Evolutionary conservation across 2,797 vertebrate species (phyloP).

Genomic region (Scomberomorus guttatus): DNA sequence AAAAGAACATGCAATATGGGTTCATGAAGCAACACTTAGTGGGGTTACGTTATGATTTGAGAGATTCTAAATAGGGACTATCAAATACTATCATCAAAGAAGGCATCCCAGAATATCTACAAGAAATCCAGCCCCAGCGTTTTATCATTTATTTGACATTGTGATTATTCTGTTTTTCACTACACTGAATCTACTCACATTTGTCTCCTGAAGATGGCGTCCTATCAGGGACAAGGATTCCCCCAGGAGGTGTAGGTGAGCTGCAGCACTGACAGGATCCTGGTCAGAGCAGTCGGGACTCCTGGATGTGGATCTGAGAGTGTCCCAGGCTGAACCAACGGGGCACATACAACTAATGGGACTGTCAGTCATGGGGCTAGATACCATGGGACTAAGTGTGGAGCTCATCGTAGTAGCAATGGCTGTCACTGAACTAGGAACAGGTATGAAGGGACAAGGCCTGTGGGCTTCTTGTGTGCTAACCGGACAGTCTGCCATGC

Average conservation of each 20-base stretch:
- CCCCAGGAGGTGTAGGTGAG: constrained; percentile 95
- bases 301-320: constrained; percentile 83
- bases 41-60: neutral
- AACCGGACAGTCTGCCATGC: neutral
- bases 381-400: neutral
- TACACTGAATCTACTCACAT: constrained; percentile 81
- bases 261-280: constrained; percentile 92
- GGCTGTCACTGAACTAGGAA: constrained; percentile 2
- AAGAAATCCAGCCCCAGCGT: neutral
- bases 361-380: constrained; percentile 11
- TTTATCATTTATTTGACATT: neutral
- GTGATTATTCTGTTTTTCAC: neutral
- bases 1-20: neutral
- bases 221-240: constrained; percentile 96
- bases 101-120: neutral
- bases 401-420: neutral
- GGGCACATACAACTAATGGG: constrained; percentile 20
- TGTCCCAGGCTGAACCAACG: constrained; percentile 58
- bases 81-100: neutral
- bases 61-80: neutral
- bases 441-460: neutral
- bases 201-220: constrained; percentile 92
- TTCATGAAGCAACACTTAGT: neutral
- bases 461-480: neutral
- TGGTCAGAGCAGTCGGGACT: constrained; percentile 78